Evolutionary conservation across 2,797 vertebrate genomes (phyloP), one percentile per base, ranked within the genome.

Genomic region (Melopsittacus undulatus): DNA sequence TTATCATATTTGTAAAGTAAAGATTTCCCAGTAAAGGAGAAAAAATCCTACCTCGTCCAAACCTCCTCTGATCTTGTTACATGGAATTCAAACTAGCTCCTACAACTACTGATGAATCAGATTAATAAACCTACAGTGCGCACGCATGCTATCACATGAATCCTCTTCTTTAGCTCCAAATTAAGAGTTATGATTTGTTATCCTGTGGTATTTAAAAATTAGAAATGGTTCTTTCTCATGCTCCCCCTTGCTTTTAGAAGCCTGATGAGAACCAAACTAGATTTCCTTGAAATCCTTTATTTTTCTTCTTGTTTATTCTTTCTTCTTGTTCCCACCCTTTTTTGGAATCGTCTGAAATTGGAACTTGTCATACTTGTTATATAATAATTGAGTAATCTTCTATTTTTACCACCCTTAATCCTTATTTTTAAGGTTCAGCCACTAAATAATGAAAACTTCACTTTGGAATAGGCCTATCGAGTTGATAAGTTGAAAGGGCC

Each of bases 391-490:
- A 9, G 0, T 57, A 92, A 95, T 87, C 32, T 86, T 87, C 79
- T 89, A 69, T 89, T 96, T 94, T 93, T 94, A 52, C 42, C 8
- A 66, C 22, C 2, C 30, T 72, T 89, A 83, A 40, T 89, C 63
- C 54, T 70, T 92, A 75, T 92, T 95, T 93, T 83, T 83, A 83
- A 91, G 49, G 19, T 91, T 91, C 56, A 86, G 24, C 14, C 70
- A 59, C 45, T 42, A 78, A 69, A 23, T 81, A 54, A 89, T 83
- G 45, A 26, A 42, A 75, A 79, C 49, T 27, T 83, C 18, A 18
- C 16, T 95, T 21, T 10, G 54, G 70, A 90, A 82, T 0, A 79
- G 43, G 66, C 23, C 24, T 16, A 46, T 6, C 9, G 27, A 72
- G 46, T 30, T 72, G 45, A 13, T 83, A 78, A 72, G 7, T 38